phyloP scores from a whole-genome alignment of 2,797 vertebrate genomes.

The Pachyuromys duprasi region DNA sequence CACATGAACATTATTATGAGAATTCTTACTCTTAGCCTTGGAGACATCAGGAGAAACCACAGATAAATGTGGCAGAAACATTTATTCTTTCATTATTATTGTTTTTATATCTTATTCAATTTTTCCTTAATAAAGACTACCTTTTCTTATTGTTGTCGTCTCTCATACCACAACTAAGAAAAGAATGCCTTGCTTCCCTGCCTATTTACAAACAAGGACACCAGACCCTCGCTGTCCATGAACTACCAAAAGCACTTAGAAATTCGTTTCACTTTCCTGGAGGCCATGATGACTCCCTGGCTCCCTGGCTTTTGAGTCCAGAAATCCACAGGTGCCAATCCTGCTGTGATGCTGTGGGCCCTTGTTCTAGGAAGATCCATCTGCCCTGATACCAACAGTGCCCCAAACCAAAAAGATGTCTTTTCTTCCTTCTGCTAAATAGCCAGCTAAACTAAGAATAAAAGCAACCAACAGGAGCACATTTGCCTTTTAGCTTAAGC shows the following conservation, averaged over 20 bases:
- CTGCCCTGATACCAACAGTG: neutral
- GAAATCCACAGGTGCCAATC: constrained; percentile 32
- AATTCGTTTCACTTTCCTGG: constrained; percentile 33
- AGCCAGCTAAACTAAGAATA: constrained; percentile 8
- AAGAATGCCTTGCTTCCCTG: constrained; percentile 6
- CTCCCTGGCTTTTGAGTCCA: constrained; percentile 55
- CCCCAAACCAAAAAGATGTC: neutral
- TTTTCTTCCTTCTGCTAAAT: constrained; percentile 14
- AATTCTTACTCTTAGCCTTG: constrained; percentile 50
- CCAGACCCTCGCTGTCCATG: neutral
- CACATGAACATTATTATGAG: neutral
- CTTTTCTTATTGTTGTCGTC: neutral
- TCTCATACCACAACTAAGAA: neutral
- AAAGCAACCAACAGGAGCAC: neutral
- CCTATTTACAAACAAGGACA: constrained; percentile 36
- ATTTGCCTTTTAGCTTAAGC: neutral
- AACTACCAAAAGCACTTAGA: constrained; percentile 39
- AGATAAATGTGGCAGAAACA: neutral
- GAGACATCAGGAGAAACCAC: neutral
- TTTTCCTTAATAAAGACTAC: constrained; percentile 29
- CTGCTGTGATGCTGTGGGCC: neutral
- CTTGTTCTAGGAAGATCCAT: constrained; percentile 24
- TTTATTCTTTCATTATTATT: neutral
- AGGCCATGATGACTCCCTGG: neutral
- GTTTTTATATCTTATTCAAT: neutral